Conservation (phyloP, 2,888 invertebrate species). For the Drosophila setosimentum region DNA sequence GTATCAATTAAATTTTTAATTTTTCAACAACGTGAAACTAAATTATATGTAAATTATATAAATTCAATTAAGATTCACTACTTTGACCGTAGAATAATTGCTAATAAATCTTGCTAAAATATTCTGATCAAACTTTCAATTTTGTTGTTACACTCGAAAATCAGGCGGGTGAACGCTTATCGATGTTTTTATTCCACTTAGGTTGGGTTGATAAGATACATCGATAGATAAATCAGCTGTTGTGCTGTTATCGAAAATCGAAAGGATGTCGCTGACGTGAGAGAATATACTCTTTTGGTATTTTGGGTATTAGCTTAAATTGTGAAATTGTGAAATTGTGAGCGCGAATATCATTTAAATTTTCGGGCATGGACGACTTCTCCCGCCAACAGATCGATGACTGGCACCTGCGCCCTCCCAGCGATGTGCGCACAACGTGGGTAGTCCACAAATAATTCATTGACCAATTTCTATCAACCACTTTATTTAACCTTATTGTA, state of each 20-base stretch:
- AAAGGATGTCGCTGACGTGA: conserved; percentile 13
- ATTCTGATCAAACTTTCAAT: not conserved
- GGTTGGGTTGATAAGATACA: not conserved
- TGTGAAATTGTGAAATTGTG: conserved; percentile 29
- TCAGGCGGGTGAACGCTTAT: not conserved
- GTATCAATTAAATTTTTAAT: not conserved
- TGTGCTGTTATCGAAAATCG: conserved; percentile 15
- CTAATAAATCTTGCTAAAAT: not conserved
- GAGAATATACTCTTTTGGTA: conserved; percentile 14
- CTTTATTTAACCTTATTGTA: conserved; percentile 33
- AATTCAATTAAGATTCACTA: not conserved
- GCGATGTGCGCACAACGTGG: conserved; percentile 87
- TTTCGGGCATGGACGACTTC: conserved; percentile 86
- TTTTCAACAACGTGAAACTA: not conserved
- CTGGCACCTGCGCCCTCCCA: conserved; percentile 88
- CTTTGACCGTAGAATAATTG: not conserved
- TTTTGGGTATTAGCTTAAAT: conserved; percentile 36
- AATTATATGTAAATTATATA: not conserved
- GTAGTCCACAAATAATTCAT: conserved; percentile 29
- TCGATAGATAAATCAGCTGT: conserved; percentile 31
- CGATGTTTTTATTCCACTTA: not conserved
- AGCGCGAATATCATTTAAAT: not conserved
- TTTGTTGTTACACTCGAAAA: not conserved
- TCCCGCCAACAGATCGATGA: conserved; percentile 88
- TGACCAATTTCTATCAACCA: not conserved